Conservation (phyloP, 92 coral and sea anemone species). For the Porites rus region DNA sequence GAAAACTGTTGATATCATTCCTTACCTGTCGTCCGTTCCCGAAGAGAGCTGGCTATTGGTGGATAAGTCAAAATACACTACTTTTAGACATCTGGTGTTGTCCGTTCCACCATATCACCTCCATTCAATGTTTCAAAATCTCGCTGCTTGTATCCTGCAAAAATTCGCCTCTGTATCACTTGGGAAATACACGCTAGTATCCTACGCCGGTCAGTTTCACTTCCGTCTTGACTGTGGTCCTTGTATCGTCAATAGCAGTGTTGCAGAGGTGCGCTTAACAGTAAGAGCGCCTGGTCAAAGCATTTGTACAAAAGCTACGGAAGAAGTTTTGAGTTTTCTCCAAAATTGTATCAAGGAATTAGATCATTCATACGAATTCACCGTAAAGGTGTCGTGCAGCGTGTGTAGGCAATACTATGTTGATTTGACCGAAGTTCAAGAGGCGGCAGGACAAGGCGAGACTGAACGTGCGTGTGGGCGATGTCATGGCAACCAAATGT, state of each 20-base stretch:
- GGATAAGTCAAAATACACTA: constrained; percentile 49
- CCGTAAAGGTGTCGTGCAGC: constrained; percentile 52
- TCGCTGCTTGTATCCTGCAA: constrained; percentile 44
- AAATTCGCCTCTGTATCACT: constrained; percentile 42
- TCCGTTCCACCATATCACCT: constrained; percentile 52
- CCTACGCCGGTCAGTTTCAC: constrained; percentile 53
- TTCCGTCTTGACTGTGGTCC: constrained; percentile 77
- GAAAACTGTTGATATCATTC: constrained; percentile 49
- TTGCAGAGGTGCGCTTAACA: constrained; percentile 61
- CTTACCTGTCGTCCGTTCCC: constrained; percentile 41
- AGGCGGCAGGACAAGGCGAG: constrained; percentile 25
- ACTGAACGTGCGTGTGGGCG: constrained; percentile 36
- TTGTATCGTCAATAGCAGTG: constrained; percentile 58
- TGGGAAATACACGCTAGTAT: constrained; percentile 52
- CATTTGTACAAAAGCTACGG: constrained; percentile 17
- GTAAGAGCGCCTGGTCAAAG: constrained; percentile 49
- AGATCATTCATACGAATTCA: constrained; percentile 12
- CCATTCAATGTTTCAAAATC: constrained; percentile 46
- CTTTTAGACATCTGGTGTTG: constrained; percentile 59
- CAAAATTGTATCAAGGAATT: not conserved
- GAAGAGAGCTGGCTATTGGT: constrained; percentile 61
- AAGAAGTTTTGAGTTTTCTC: constrained; percentile 25
- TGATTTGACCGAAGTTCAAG: constrained; percentile 50
- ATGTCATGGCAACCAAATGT: constrained; percentile 47
- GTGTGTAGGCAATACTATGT: constrained; percentile 58